Conservation (phyloP, 2,888 invertebrate genomes). For the Cheilosia scutellata region DNA sequence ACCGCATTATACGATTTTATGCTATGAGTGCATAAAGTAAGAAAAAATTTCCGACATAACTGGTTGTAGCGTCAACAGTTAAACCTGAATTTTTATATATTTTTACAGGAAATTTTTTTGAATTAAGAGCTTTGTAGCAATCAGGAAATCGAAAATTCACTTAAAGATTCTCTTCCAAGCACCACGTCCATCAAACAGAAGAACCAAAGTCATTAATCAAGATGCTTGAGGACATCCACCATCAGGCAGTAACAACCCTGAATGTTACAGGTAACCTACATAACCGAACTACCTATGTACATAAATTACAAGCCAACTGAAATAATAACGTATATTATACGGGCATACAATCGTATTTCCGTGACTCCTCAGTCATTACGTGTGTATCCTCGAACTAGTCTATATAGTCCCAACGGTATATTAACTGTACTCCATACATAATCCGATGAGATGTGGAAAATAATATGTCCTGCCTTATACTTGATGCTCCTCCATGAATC, state of each 20-base stretch:
- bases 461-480: constrained; percentile 7
- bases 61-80: too few relatives aligned
- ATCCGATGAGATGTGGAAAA: constrained; percentile 30
- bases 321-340: constrained; percentile 8
- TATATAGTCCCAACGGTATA: constrained; percentile 14
- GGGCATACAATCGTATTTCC: constrained; percentile 36
- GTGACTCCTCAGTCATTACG: constrained; percentile 57
- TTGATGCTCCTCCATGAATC: constrained; percentile 30
- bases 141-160: too few relatives aligned
- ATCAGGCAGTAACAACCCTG: background rate
- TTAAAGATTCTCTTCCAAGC: background rate
- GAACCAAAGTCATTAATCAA: background rate
- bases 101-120: too few relatives aligned
- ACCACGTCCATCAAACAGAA: background rate
- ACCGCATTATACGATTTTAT: too few relatives aligned
- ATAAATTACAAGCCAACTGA: constrained; percentile 1
- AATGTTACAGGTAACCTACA: constrained; percentile 2
- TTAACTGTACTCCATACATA: background rate
- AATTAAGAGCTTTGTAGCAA: too few relatives aligned
- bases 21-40: too few relatives aligned
- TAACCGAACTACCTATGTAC: background rate
- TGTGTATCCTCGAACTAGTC: constrained; percentile 23
- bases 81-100: too few relatives aligned
- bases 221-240: background rate
- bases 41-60: too few relatives aligned